These are phyloP conservation scores for Coleophora deauratella DNA, from an alignment of 2,888 invertebrate species.

Conservation along the genomic window DNA sequence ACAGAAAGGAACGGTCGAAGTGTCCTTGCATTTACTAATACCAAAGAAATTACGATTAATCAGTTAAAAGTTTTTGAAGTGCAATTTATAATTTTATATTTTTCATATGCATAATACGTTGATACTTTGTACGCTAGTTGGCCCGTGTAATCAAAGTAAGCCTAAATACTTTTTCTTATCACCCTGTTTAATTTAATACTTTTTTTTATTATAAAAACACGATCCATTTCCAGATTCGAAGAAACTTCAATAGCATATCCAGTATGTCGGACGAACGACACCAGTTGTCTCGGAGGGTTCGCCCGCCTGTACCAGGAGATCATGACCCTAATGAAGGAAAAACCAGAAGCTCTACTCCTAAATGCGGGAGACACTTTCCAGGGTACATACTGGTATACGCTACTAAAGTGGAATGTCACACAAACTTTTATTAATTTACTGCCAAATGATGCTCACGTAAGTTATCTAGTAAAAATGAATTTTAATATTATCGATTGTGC, in stretches of 20 bases:
- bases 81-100: too few species aligned
- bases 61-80: too few species aligned
- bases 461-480: conserved; percentile 17
- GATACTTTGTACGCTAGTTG: too few species aligned
- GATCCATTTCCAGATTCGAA: conserved; percentile 67
- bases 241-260: conserved; percentile 72
- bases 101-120: too few species aligned
- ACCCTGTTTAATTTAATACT: too few species aligned
- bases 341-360: conserved; percentile 77
- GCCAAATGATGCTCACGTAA: conserved; percentile 84
- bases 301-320: conserved; percentile 77
- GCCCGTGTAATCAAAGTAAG: too few species aligned
- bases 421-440: conserved; percentile 83
- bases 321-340: conserved; percentile 49
- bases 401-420: conserved; percentile 82
- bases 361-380: conserved; percentile 90
- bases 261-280: conserved; percentile 62
- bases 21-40: too few species aligned
- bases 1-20: too few species aligned
- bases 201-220: too few species aligned
- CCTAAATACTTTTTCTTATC: too few species aligned
- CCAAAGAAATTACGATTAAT: too few species aligned
- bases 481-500: too few species aligned
- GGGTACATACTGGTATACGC: conserved; percentile 87
- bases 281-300: conserved; percentile 79